These are phyloP conservation scores for Petrosia ficiformis DNA, from an alignment of 37 sponge, comb jelly and placozoan genomes.

Conservation along the genomic window DNA sequence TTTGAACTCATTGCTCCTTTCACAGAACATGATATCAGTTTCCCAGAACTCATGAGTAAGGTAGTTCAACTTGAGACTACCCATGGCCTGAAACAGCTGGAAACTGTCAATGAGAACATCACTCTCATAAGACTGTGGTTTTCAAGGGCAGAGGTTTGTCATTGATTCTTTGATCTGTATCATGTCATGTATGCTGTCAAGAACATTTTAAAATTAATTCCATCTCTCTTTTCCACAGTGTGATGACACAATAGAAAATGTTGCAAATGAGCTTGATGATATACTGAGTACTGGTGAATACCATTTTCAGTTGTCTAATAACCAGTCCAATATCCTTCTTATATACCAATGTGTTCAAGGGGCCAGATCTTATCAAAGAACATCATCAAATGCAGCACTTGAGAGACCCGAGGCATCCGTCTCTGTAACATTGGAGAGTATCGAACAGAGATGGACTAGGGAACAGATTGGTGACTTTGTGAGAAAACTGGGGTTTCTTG, in stretches of 20 bases:
- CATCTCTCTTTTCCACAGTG: slow-evolving; percentile 12
- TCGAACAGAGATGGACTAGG: slow-evolving; percentile 39
- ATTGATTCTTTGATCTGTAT: not conserved
- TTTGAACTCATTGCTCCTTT: slow-evolving; percentile 48
- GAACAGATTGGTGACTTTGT: slow-evolving; percentile 87
- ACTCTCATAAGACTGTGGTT: slow-evolving; percentile 47
- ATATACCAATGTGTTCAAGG: not conserved
- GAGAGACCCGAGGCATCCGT: not conserved
- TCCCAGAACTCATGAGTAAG: not conserved
- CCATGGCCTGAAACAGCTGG: slow-evolving; percentile 43
- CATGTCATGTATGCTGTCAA: too few relatives aligned
- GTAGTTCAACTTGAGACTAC: slow-evolving; percentile 5
- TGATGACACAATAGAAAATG: slow-evolving; percentile 67
- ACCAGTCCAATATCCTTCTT: not conserved
- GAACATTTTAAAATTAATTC: not conserved
- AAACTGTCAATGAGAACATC: slow-evolving; percentile 65
- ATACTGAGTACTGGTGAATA: slow-evolving; percentile 68
- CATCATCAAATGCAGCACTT: not conserved
- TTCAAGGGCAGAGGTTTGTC: slow-evolving; percentile 30
- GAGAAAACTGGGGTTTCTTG: slow-evolving; percentile 84
- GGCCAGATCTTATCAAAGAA: not conserved
- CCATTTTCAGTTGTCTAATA: slow-evolving; percentile 35
- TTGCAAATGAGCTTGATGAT: slow-evolving; percentile 48
- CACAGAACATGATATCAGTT: slow-evolving; percentile 1
- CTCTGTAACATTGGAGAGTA: not conserved